Conservation (phyloP, 2,888 invertebrate species). For the Morinoia aosen region DNA sequence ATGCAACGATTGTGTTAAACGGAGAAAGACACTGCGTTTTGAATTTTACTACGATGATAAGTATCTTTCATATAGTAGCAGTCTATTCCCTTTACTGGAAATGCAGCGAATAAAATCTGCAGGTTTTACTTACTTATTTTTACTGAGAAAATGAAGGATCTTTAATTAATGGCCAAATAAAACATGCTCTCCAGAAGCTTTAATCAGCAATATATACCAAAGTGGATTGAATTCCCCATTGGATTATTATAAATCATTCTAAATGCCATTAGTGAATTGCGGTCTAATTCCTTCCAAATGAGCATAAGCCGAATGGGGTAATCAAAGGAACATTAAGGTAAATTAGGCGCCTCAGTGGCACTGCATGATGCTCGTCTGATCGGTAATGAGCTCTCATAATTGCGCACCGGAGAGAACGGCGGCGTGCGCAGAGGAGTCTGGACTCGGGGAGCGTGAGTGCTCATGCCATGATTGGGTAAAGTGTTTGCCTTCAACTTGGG, state of each 20-base stretch:
- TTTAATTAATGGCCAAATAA: not conserved
- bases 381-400: not conserved
- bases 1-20: too few species aligned
- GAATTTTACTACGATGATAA: too few species aligned
- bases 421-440: not conserved
- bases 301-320: conserved; percentile 3
- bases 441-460: not conserved
- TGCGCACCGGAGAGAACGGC: not conserved
- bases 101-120: too few species aligned
- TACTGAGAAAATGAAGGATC: not conserved
- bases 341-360: conserved; percentile 4
- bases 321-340: conserved; percentile 17
- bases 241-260: not conserved
- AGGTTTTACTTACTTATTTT: too few species aligned
- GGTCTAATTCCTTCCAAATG: conserved; percentile 1
- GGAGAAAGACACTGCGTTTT: too few species aligned
- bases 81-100: too few species aligned
- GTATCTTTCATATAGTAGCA: too few species aligned
- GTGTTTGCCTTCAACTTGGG: not conserved
- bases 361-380: not conserved
- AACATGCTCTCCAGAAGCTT: not conserved
- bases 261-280: not conserved
- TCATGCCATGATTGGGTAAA: not conserved
- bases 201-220: not conserved
- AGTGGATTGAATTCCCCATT: not conserved